Evolutionary conservation across 2,888 invertebrate genomes (phyloP).

Genomic region (Pachydiplax longipennis): DNA sequence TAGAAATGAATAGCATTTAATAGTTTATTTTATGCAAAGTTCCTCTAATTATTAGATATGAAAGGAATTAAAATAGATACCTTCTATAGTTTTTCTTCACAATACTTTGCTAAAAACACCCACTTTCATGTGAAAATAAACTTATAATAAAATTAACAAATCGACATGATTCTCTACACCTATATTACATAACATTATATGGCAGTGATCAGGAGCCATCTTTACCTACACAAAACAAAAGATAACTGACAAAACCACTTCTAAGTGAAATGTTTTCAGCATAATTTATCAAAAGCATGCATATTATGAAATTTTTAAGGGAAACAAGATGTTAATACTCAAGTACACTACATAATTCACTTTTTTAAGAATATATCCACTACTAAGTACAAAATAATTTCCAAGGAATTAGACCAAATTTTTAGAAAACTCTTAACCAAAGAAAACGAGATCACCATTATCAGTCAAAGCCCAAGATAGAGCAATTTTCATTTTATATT

Average conservation of each 20-base stretch:
- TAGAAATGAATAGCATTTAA: too few species aligned
- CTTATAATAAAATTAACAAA: too few species aligned
- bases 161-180: too few species aligned
- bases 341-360: neutral
- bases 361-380: neutral
- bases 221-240: neutral
- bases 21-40: too few species aligned
- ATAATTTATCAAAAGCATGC: too few species aligned
- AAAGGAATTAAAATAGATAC: too few species aligned
- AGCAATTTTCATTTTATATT: neutral
- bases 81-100: too few species aligned
- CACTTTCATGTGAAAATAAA: too few species aligned
- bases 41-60: too few species aligned
- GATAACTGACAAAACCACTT: neutral
- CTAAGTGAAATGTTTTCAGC: neutral
- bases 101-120: too few species aligned
- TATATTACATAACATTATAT: neutral
- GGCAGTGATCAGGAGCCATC: neutral
- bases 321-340: neutral
- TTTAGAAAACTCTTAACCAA: neutral
- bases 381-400: neutral
- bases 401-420: neutral
- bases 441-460: slow-evolving; percentile 27
- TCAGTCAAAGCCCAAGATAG: slow-evolving; percentile 5
- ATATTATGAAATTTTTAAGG: neutral